phyloP scores from a whole-genome alignment of 2,797 vertebrate species.

The Danio tinwini region DNA sequence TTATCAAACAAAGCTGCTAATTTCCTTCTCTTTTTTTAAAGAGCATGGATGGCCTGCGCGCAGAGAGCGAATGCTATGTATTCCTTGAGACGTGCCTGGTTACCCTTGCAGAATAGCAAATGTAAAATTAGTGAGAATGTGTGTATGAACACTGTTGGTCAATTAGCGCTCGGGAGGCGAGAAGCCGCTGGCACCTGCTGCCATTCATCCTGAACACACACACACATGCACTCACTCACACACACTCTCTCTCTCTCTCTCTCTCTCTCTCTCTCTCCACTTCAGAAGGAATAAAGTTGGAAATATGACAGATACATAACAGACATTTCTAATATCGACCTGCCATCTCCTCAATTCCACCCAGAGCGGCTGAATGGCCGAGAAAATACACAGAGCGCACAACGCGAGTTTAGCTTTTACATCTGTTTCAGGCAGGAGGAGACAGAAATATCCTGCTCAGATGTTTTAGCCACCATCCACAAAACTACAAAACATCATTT shows the following conservation, averaged over 20 bases:
- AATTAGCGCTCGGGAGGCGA: constrained; percentile 86
- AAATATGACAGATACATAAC: constrained; percentile 71
- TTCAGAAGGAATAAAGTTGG: constrained; percentile 63
- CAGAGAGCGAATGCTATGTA: constrained; percentile 84
- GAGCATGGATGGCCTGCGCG: constrained; percentile 82
- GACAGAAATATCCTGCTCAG: constrained; percentile 18
- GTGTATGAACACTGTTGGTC: constrained; percentile 90
- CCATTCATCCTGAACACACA: constrained; percentile 49
- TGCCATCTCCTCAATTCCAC: constrained; percentile 63
- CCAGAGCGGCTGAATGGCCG: constrained; percentile 55
- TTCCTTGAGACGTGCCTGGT: constrained; percentile 87
- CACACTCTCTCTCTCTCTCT: constrained; percentile 36
- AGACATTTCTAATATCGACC: constrained; percentile 65
- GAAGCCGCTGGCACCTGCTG: constrained; percentile 67
- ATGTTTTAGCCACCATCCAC: constrained; percentile 18
- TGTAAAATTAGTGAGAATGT: constrained; percentile 97
- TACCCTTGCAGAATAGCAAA: constrained; percentile 93
- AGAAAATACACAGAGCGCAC: constrained; percentile 51
- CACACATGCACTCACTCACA: neutral
- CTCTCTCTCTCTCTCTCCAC: constrained; percentile 55
- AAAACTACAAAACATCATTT: neutral
- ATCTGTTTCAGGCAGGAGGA: constrained; percentile 62
- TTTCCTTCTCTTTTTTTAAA: constrained; percentile 78
- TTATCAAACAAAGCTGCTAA: constrained; percentile 90
- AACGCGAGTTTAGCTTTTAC: constrained; percentile 57